These are phyloP conservation scores for Notodonta ziczac DNA, from an alignment of 2,888 invertebrate genomes.

Conservation along the genomic window DNA sequence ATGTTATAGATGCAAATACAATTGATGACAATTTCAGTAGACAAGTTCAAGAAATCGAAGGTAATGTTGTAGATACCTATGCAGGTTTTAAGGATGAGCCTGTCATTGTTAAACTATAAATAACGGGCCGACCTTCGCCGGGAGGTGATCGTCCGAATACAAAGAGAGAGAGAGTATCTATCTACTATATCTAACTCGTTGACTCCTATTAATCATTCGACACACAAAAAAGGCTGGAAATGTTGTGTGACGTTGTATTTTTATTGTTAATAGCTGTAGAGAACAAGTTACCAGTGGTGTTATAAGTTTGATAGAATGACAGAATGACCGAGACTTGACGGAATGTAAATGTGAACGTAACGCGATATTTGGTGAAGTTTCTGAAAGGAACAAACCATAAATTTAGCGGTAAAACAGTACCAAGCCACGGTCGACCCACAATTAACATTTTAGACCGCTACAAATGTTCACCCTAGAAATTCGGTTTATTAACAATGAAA, in stretches of 20 bases:
- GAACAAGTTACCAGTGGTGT: background rate
- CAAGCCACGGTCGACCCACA: background rate
- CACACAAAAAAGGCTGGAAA: constrained; percentile 39
- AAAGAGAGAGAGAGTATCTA: constrained; percentile 29
- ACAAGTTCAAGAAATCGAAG: constrained; percentile 3
- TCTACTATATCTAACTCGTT: constrained; percentile 12
- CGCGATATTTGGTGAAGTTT: background rate
- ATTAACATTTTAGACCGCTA: background rate
- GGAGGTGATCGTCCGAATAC: constrained; percentile 61
- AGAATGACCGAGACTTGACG: background rate
- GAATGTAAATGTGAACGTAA: background rate
- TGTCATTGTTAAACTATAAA: constrained; percentile 38
- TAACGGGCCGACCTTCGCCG: constrained; percentile 52
- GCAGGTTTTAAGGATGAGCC: constrained; percentile 44
- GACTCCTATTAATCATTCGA: constrained; percentile 41
- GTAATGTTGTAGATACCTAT: constrained; percentile 20
- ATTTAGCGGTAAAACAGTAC: too few relatives aligned
- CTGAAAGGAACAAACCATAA: too few relatives aligned
- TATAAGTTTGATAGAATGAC: background rate
- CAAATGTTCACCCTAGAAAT: background rate
- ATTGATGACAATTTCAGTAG: background rate
- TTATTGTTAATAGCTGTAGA: background rate
- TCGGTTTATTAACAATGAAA: background rate
- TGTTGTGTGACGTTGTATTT: constrained; percentile 8
- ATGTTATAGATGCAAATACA: background rate